Evolutionary conservation across 2,888 invertebrate species (phyloP).

Genomic region (Xestia ashworthii): DNA sequence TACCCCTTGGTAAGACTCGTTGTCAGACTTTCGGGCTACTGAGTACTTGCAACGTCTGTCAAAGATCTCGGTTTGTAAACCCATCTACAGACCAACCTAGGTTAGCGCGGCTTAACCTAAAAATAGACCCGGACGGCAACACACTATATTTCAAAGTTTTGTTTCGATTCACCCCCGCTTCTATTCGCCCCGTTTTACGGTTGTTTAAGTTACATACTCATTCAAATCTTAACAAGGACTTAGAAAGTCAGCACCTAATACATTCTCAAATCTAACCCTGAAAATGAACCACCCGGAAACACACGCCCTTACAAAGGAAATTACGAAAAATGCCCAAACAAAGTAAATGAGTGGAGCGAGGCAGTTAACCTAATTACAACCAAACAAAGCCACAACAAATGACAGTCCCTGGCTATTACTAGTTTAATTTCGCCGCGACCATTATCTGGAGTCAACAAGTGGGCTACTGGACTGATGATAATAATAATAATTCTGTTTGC

Average conservation of each 20-base stretch:
- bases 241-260: neutral
- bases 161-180: neutral
- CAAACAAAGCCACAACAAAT: constrained; percentile 39
- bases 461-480: constrained; percentile 53
- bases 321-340: constrained; percentile 42
- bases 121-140: too few relatives aligned
- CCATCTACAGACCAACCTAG: too few relatives aligned
- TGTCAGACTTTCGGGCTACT: too few relatives aligned
- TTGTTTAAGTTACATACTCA: neutral
- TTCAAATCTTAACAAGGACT: neutral
- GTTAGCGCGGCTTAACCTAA: too few relatives aligned
- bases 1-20: too few relatives aligned
- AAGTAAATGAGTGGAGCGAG: constrained; percentile 26
- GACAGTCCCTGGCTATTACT: constrained; percentile 45
- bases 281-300: constrained; percentile 29
- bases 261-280: constrained; percentile 8
- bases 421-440: constrained; percentile 50
- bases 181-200: too few relatives aligned
- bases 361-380: constrained; percentile 56
- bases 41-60: too few relatives aligned
- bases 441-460: constrained; percentile 62
- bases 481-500: constrained; percentile 52
- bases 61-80: too few relatives aligned
- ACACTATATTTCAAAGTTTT: neutral
- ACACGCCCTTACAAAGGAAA: constrained; percentile 36